Conservation (phyloP, 2,797 vertebrate species). For the Scomberomorus guttatus region DNA sequence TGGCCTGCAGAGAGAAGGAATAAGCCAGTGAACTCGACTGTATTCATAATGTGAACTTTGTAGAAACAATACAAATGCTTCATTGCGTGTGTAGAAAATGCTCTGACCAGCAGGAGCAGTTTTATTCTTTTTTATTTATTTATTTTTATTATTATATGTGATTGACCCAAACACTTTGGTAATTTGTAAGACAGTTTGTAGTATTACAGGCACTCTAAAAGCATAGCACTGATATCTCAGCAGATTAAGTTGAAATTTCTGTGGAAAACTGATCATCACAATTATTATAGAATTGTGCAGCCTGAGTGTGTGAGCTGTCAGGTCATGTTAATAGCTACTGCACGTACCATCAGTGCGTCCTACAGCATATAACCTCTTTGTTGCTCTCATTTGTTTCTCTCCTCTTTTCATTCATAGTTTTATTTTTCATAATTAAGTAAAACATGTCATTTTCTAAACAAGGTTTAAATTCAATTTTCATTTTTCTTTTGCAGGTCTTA, state of each 20-base stretch:
- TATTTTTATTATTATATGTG: no score
- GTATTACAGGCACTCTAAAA: neutral
- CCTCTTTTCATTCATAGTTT: neutral
- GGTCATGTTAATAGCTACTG: neutral
- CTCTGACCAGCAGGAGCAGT: neutral
- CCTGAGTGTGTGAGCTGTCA: neutral
- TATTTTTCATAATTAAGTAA: neutral
- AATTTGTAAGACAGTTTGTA: neutral
- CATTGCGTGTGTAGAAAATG: neutral
- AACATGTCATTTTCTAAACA: neutral
- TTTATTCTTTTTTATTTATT: no score
- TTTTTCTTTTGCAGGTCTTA: conserved; percentile 82
- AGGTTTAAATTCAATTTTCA: neutral
- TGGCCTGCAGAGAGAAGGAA: no score
- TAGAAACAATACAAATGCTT: no score
- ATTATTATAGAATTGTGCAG: neutral
- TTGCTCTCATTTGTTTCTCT: neutral
- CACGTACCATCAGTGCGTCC: neutral
- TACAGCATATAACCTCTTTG: neutral
- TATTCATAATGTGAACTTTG: no score
- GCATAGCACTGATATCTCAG: neutral
- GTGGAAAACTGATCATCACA: no score
- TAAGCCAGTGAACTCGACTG: no score
- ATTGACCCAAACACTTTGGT: neutral
- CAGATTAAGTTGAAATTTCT: neutral